These are phyloP conservation scores for Caenorhabditis briggsae DNA, from an alignment of 1,140 invertebrate species.

Conservation along the genomic window DNA sequence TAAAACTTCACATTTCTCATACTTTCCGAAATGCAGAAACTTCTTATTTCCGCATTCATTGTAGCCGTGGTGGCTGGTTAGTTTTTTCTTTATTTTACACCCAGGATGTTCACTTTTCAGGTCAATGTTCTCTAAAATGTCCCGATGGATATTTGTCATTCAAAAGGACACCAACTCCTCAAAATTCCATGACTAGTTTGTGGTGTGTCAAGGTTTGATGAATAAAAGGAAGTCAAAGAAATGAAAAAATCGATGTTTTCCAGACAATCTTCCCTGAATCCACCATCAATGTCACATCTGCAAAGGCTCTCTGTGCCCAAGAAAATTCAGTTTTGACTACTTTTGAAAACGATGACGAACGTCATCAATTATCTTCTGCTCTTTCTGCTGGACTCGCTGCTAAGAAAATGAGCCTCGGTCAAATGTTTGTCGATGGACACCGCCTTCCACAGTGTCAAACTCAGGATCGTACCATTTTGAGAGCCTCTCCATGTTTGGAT, in stretches of 20 bases:
- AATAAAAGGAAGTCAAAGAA: not conserved
- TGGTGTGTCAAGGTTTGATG: constrained; percentile 31
- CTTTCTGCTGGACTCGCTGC: not conserved
- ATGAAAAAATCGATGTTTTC: not conserved
- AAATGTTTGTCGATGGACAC: constrained; percentile 9
- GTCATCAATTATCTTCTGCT: not conserved
- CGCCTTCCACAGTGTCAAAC: not conserved
- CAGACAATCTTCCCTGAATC: not conserved
- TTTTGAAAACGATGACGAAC: constrained; percentile 17
- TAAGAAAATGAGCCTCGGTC: not conserved
- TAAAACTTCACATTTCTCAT: not conserved
- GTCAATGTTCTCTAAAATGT: not conserved
- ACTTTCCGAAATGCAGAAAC: not conserved
- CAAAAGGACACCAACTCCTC: not conserved
- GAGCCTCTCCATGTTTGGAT: not conserved
- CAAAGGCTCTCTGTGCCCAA: not conserved
- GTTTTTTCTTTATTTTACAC: not conserved
- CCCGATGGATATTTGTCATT: constrained; percentile 11
- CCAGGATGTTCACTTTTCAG: not conserved
- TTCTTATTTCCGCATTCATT: constrained; percentile 4
- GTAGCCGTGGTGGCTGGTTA: constrained; percentile 6
- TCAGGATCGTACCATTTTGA: not conserved
- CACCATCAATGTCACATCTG: not conserved
- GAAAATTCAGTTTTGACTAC: not conserved
- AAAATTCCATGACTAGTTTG: constrained; percentile 8